Evolutionary conservation across 2,113 vertebrate species (phyloP).

Genomic region (Sigmodon hispidus): DNA sequence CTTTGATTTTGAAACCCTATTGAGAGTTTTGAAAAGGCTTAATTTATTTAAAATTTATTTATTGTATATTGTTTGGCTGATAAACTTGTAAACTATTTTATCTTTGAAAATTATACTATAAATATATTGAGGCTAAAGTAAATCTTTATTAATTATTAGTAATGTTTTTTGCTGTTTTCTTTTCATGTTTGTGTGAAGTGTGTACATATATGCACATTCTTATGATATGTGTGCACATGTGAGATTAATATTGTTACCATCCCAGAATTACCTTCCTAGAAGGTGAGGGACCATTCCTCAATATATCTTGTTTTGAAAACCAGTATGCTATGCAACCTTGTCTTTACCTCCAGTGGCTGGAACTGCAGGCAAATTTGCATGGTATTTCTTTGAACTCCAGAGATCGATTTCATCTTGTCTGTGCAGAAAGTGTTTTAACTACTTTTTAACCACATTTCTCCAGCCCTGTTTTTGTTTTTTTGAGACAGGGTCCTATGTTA

Average conservation of each 20-base stretch:
- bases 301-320: neutral
- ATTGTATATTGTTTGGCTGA: constrained; percentile 33
- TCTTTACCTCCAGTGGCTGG: neutral
- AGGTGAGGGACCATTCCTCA: no score
- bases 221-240: neutral
- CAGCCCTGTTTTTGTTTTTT: neutral
- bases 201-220: no score
- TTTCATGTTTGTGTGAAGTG: neutral
- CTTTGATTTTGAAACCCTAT: constrained; percentile 52
- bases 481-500: neutral
- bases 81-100: constrained; percentile 53
- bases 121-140: constrained; percentile 11
- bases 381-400: neutral
- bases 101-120: constrained; percentile 43
- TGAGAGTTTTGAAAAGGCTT: constrained; percentile 38
- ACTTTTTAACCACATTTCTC: neutral
- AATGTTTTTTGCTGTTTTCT: neutral
- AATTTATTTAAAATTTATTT: constrained; percentile 57
- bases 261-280: neutral
- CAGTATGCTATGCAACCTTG: no score
- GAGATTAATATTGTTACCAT: neutral
- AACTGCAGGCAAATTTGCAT: neutral
- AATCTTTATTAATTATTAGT: constrained; percentile 45
- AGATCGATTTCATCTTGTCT: neutral
- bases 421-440: neutral